Evolutionary conservation across 1,140 invertebrate species (phyloP).

Genomic region (Trichogramma pretiosum): DNA sequence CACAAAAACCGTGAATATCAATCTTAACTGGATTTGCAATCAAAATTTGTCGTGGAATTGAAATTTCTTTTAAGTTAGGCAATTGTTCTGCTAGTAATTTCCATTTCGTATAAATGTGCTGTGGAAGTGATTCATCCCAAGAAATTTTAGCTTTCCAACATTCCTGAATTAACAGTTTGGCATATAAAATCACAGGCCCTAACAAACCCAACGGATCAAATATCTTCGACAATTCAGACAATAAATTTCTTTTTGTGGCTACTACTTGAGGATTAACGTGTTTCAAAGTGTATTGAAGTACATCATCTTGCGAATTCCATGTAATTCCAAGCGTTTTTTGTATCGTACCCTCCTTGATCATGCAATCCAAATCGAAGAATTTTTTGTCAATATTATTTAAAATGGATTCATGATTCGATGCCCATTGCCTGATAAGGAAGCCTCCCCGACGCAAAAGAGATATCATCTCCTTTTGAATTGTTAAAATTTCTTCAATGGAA

Average conservation of each 20-base stretch:
- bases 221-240: neutral
- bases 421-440: no score
- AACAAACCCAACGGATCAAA: slow-evolving; percentile 1
- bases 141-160: neutral
- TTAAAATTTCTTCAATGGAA: no score
- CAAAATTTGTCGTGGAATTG: neutral
- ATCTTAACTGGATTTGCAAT: neutral
- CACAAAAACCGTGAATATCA: slow-evolving; percentile 8
- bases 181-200: neutral
- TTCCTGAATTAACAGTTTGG: slow-evolving; percentile 1
- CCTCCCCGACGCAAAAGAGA: no score
- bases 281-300: no score
- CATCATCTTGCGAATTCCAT: no score
- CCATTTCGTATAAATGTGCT: neutral
- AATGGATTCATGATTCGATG: no score
- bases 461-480: no score
- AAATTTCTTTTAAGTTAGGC: neutral
- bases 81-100: neutral
- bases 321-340: no score
- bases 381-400: no score
- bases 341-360: no score
- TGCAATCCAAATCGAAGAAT: no score
- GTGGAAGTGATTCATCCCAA: slow-evolving; percentile 3
- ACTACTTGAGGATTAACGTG: neutral
- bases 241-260: neutral